These are phyloP conservation scores for Nettapus auritus DNA, from an alignment of 2,113 vertebrate species.

Conservation along the genomic window DNA sequence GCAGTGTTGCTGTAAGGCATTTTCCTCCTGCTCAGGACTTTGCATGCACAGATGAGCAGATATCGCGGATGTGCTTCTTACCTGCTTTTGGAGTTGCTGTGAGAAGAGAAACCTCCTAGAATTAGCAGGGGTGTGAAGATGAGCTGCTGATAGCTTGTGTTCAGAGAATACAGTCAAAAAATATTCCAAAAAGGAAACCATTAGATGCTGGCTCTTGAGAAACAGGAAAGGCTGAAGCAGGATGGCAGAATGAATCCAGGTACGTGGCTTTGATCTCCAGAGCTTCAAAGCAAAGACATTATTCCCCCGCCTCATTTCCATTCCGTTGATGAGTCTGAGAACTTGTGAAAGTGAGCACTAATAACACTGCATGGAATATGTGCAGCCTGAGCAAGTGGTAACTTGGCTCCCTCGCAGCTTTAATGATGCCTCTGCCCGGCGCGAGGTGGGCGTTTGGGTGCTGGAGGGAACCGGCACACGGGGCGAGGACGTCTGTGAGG, in stretches of 20 bases:
- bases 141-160: neutral
- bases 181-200: conserved; percentile 19
- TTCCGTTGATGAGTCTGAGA: conserved; percentile 46
- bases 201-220: neutral
- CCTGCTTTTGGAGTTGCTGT: neutral
- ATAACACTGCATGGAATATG: neutral
- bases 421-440: neutral
- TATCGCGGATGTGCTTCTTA: neutral
- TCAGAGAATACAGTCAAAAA: neutral
- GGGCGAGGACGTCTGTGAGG: rapidly evolving
- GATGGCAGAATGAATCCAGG: neutral
- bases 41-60: neutral
- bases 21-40: neutral
- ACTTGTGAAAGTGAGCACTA: conserved; percentile 15
- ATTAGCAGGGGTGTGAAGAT: neutral
- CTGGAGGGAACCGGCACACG: neutral
- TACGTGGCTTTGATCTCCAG: conserved; percentile 35
- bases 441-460: neutral
- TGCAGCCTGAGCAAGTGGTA: neutral
- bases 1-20: neutral
- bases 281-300: conserved; percentile 44
- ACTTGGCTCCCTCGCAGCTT: neutral
- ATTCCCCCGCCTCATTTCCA: conserved; percentile 40
- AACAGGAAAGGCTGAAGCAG: conserved; percentile 48
- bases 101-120: neutral